These are phyloP conservation scores for Leistus spinibarbis DNA, from an alignment of 2,888 invertebrate genomes.

Conservation along the genomic window DNA sequence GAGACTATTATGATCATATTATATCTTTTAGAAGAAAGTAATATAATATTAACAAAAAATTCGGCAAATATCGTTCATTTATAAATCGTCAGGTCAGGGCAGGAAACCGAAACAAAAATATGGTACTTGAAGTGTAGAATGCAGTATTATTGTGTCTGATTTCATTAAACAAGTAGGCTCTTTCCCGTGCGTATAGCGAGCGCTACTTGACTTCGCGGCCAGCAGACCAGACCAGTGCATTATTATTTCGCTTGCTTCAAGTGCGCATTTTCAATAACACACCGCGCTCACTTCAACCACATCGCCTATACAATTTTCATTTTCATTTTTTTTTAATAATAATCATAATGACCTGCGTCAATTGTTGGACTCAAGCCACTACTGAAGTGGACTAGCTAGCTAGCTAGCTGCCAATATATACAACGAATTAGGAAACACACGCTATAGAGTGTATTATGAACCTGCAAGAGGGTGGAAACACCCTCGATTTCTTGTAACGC, in stretches of 20 bases:
- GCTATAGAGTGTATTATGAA: neutral
- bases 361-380: slow-evolving; percentile 41
- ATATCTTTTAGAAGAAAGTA: too few species aligned
- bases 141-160: too few species aligned
- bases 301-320: neutral
- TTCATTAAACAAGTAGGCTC: too few species aligned
- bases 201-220: neutral
- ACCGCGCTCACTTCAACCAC: neutral
- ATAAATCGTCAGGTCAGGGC: too few species aligned
- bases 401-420: slow-evolving; percentile 41
- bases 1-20: too few species aligned
- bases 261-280: neutral
- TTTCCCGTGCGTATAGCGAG: neutral
- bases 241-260: neutral
- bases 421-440: slow-evolving; percentile 41
- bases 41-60: too few species aligned
- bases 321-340: too few species aligned
- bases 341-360: slow-evolving; percentile 42
- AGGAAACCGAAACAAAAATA: too few species aligned
- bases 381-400: slow-evolving; percentile 42
- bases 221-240: neutral
- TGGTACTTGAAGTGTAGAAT: too few species aligned
- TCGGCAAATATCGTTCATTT: too few species aligned
- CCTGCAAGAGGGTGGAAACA: neutral
- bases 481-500: neutral